Base-by-base conservation (phyloP, 2,888 invertebrate genomes). In the Linnaemya tessellans region DNA sequence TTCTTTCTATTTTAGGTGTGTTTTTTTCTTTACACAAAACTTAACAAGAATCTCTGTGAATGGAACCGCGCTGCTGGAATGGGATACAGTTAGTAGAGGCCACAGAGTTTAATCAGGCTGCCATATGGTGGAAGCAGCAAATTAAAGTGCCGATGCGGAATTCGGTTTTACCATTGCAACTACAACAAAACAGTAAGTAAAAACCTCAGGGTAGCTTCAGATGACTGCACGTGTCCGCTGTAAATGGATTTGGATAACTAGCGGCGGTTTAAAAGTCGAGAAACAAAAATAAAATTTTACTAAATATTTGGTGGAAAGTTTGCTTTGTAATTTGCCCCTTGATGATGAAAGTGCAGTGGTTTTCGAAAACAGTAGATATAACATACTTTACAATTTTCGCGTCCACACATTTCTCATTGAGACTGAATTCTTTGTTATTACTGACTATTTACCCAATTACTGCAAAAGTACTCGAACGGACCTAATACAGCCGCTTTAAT, bases 91-190 rank as follows among this genome's bases (percentile, higher is more conserved):
- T 71, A 80, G 71, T 49, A 18, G 25, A 67, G 65, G 80, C 80
- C 80, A 20, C 80, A 73, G 73, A 73, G 73, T 70, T 80, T 80
- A 80, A 80, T 80, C 80, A 73, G 73, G 73, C 65, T 73, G 49
- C 73, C 73, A 67, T 80, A 80, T 80, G 80, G 80, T 58, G 73
- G 65, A 38, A 67, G 73, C 58, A 51, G 58, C 38, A 73, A 80
- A 65, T 73, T 80, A 67, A 74, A 74, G 58, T 80, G 41, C 65
- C 49, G 73, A 73, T 74, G 73, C 49, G 73, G 65, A 46, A 65
- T 58, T 73, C 41, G 18, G 64, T 30, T 15, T 65, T 56, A 43
- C 20, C 56, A 38, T 49, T 49, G 46, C 15, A 20, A 56, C 15
- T 8, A 65, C 25, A 58, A 46, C 58, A 46, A n/a, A 56, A 15